These are phyloP conservation scores for Chloroceryle aenea DNA, from an alignment of 2,113 vertebrate genomes.

Conservation along the genomic window DNA sequence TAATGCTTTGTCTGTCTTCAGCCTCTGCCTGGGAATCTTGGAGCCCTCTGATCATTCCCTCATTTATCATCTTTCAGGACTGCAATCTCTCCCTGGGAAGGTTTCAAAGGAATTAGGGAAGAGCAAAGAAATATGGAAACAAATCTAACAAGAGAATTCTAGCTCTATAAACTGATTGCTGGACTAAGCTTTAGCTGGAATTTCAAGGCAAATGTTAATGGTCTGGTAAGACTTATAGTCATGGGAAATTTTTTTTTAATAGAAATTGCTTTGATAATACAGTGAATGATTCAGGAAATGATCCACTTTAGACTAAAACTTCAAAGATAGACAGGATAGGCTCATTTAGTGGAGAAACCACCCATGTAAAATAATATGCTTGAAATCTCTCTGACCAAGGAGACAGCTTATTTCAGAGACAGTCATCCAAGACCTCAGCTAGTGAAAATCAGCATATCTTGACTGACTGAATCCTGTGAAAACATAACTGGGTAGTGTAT, in stretches of 20 bases:
- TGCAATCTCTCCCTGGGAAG: background rate
- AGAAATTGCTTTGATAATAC: conserved; percentile 24
- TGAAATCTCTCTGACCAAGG: conserved; percentile 30
- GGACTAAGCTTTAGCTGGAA: conserved; percentile 39
- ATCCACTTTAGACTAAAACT: conserved; percentile 47
- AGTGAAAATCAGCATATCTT: conserved; percentile 29
- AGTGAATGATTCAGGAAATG: conserved; percentile 41
- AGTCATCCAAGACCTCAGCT: conserved; percentile 20
- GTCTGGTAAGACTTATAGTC: conserved; percentile 23
- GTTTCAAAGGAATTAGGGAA: conserved; percentile 35
- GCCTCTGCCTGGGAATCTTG: background rate
- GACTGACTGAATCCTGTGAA: conserved; percentile 10
- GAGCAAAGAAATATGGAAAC: conserved; percentile 15
- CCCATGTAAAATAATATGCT: conserved; percentile 43
- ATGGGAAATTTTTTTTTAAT: background rate
- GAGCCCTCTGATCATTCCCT: background rate
- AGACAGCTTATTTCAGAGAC: conserved; percentile 46
- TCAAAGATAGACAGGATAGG: conserved; percentile 31
- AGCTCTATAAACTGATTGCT: conserved; percentile 5
- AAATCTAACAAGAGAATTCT: background rate
- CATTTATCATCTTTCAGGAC: background rate
- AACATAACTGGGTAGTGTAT: background rate
- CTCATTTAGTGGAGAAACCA: conserved; percentile 20
- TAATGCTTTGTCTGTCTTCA: background rate
- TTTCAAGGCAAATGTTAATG: conserved; percentile 47